These are phyloP conservation scores for Grus americana DNA, from an alignment of 2,113 vertebrate species.

Conservation along the genomic window DNA sequence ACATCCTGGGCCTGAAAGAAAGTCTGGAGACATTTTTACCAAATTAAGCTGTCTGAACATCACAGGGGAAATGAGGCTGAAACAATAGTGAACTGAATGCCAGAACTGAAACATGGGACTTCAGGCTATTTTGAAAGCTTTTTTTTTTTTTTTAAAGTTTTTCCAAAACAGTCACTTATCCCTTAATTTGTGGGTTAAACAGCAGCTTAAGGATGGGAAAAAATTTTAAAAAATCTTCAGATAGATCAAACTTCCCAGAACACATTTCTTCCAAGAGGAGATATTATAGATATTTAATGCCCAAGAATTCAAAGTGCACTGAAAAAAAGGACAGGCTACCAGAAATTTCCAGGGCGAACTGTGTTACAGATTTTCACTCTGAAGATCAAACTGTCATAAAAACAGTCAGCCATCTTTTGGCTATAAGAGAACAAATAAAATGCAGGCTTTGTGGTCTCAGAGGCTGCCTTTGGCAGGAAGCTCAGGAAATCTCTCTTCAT, in stretches of 20 bases:
- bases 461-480: slow-evolving; percentile 35
- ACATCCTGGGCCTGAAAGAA: neutral
- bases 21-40: neutral
- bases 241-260: neutral
- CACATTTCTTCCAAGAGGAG: neutral
- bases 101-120: neutral
- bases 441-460: neutral
- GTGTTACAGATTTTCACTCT: neutral
- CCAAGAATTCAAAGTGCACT: neutral
- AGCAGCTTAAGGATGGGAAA: neutral
- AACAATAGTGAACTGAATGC: neutral
- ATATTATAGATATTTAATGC: neutral
- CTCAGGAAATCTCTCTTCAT: slow-evolving; percentile 20
- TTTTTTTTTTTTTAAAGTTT: neutral
- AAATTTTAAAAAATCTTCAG: neutral
- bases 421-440: slow-evolving; percentile 3
- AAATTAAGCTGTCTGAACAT: neutral
- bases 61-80: neutral
- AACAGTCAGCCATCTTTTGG: neutral
- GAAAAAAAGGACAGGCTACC: neutral
- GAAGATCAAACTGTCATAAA: neutral
- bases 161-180: neutral
- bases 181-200: neutral
- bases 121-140: neutral
- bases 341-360: neutral